Evolutionary conservation across 1,140 invertebrate species (phyloP), one percentile per base, ranked within the genome.

Genomic region (Hesperophylax magnus): DNA sequence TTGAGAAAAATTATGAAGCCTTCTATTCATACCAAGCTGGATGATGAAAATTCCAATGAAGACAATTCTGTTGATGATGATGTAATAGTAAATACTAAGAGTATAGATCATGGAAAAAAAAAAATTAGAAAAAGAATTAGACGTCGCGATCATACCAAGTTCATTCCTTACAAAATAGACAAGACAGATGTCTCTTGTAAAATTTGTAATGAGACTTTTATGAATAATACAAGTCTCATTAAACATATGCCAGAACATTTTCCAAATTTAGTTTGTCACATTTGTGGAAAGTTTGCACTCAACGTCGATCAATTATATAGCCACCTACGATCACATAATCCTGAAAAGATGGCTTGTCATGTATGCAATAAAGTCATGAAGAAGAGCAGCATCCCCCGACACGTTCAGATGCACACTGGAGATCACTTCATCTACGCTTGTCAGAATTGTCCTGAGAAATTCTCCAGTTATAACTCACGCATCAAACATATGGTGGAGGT

Each of bases 371-470:
- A 82, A 75, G 77, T 22, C 81, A 77, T 67, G 77, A 83, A 56
- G 81, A 76, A 17, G 15, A 39, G 61, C 20, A 82, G 81, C 47
- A 58, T 82, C 47, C 65, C 34, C 7, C 63, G 63, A 20, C 84
- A 85, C 60, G 69, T 77, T 39, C 54, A 20, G 34, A 47, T 31
- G 1, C 84, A 85, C 27, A 78, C 84, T 6, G 86, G 86, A 0
- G 79, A 85, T 2, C 83, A 84, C 15, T 11, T 39, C 31, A 77
- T 86, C 14, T 86, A 90, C 85, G 89, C 89, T 80, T 90, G 89
- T 61, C 88, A 87, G 0, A 87, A 89, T 22, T 90, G 89, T 78
- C 88, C 89, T 0, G 86, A 89, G 77, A 88, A 89, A 56, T 90
- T 90, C 74, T 86, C 87, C 9, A 87, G 86, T 22, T 90, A 90